phyloP scores from a whole-genome alignment of 2,113 vertebrate species.

The Copsychus sechellarum region DNA sequence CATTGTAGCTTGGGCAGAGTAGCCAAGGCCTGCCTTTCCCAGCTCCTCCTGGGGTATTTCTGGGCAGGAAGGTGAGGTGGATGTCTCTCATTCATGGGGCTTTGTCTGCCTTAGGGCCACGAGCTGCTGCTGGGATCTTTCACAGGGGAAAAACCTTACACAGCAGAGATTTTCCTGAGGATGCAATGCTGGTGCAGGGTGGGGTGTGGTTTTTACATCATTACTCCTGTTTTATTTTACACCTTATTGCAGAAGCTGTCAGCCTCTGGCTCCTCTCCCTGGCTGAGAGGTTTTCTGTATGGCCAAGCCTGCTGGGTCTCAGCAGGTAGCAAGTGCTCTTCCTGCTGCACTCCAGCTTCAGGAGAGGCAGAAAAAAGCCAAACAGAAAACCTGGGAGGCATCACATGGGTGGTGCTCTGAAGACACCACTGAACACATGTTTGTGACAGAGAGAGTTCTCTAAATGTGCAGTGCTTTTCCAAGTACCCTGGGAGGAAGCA shows the following conservation, averaged over 20 bases:
- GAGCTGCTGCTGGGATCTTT: neutral
- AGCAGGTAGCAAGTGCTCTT: neutral
- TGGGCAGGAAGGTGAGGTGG: neutral
- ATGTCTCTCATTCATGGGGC: no score
- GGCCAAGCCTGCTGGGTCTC: neutral
- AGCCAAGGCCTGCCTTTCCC: neutral
- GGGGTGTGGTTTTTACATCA: neutral
- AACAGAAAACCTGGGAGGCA: neutral
- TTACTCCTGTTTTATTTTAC: neutral
- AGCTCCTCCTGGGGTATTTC: neutral
- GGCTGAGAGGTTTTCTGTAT: neutral
- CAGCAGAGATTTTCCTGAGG: neutral
- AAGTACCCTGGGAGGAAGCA: neutral
- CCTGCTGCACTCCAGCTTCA: neutral
- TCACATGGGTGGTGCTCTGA: neutral
- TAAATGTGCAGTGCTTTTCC: neutral
- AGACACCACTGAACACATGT: neutral
- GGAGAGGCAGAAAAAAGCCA: neutral
- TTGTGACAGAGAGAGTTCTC: neutral
- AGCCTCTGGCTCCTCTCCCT: neutral
- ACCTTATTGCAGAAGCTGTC: neutral
- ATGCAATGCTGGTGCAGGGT: neutral
- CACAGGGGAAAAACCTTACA: neutral
- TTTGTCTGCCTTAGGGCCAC: neutral
- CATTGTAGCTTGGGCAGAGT: neutral